phyloP scores from a whole-genome alignment of 2,888 invertebrate species.

The Alcis repandata region DNA sequence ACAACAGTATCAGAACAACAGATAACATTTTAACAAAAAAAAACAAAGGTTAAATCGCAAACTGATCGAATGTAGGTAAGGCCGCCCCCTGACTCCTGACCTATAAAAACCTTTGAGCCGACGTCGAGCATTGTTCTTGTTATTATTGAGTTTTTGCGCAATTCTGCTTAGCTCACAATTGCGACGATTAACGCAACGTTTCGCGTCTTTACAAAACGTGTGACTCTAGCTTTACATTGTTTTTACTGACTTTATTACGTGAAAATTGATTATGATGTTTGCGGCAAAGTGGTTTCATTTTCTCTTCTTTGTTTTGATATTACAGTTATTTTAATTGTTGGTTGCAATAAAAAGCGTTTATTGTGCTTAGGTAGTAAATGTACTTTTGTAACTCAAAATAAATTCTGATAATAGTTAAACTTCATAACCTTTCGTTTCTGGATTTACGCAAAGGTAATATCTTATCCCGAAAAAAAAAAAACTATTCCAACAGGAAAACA shows the following conservation, averaged over 20 bases:
- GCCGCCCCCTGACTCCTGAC: background rate
- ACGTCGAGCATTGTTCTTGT: conserved; percentile 62
- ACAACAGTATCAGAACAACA: too few relatives aligned
- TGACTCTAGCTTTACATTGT: conserved; percentile 22
- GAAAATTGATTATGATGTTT: conserved; percentile 30
- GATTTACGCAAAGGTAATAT: too few relatives aligned
- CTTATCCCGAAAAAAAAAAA: too few relatives aligned
- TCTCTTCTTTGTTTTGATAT: conserved; percentile 11
- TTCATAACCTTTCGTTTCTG: too few relatives aligned
- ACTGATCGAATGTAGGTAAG: too few relatives aligned
- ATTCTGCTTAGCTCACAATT: conserved; percentile 39
- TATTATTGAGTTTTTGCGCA: conserved; percentile 63
- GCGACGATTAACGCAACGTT: conserved; percentile 29
- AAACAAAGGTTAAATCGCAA: background rate
- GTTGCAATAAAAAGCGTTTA: too few relatives aligned
- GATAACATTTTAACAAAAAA: background rate
- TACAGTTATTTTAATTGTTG: background rate
- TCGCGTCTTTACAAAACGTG: conserved; percentile 31
- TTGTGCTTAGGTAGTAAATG: too few relatives aligned
- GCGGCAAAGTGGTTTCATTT: conserved; percentile 22
- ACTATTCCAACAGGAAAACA: too few relatives aligned
- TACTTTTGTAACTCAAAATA: too few relatives aligned
- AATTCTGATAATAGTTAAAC: too few relatives aligned
- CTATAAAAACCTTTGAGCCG: conserved; percentile 48
- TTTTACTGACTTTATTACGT: conserved; percentile 31